Conservation (phyloP, 1,140 invertebrate species). For the Lucilia cuprina region DNA sequence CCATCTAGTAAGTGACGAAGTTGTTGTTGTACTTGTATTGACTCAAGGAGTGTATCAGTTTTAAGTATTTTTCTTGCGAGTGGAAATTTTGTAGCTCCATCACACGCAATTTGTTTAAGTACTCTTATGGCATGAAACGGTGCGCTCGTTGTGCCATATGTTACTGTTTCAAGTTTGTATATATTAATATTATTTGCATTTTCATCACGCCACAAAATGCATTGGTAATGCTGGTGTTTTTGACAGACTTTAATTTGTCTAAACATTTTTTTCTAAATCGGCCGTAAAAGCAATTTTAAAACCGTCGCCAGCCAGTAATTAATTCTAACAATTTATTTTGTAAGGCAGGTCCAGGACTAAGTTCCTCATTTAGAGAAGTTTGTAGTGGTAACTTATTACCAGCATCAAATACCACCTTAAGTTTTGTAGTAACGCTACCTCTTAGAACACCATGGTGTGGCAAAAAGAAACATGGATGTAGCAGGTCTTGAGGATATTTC, state of each 20-base stretch:
- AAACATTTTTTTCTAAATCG: slow-evolving; percentile 57
- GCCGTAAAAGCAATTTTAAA: neutral
- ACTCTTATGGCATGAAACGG: neutral
- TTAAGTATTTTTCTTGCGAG: neutral
- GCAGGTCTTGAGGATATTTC: slow-evolving; percentile 26
- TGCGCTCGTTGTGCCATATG: neutral
- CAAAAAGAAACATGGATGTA: slow-evolving; percentile 37
- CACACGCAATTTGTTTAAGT: neutral
- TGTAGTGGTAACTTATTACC: slow-evolving; percentile 38
- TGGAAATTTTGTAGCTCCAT: neutral
- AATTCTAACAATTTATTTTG: slow-evolving; percentile 41
- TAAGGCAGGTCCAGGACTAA: slow-evolving; percentile 52
- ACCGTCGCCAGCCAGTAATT: slow-evolving; percentile 30
- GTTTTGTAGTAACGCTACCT: slow-evolving; percentile 50
- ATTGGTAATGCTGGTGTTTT: slow-evolving; percentile 49
- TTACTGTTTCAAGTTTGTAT: neutral
- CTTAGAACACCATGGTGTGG: slow-evolving; percentile 55
- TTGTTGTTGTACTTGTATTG: slow-evolving; percentile 9
- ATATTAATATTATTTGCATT: neutral
- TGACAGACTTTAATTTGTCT: slow-evolving; percentile 54
- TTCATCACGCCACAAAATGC: slow-evolving; percentile 58
- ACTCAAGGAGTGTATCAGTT: neutral
- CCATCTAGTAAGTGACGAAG: neutral
- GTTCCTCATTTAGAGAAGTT: slow-evolving; percentile 52
- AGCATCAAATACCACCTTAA: slow-evolving; percentile 49